phyloP scores from a whole-genome alignment of 2,888 invertebrate species.

The Papilio gigon region DNA sequence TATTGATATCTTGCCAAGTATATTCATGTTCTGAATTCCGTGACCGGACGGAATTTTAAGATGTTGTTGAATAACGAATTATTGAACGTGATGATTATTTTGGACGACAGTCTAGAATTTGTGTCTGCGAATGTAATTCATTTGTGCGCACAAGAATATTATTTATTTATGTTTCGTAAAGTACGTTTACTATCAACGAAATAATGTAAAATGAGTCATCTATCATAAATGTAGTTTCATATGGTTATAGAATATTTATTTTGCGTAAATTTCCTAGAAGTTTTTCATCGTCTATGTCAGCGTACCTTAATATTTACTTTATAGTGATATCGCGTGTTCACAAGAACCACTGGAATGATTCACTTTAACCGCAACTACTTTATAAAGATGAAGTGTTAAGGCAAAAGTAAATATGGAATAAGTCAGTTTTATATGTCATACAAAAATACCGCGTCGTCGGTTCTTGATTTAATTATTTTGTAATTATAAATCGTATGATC shows the following conservation, averaged over 20 bases:
- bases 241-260: not conserved
- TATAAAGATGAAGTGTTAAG: slow-evolving; percentile 43
- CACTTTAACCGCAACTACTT: slow-evolving; percentile 46
- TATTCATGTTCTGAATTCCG: slow-evolving; percentile 51
- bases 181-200: slow-evolving; percentile 6
- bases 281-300: slow-evolving; percentile 23
- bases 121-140: slow-evolving; percentile 32
- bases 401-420: slow-evolving; percentile 42
- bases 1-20: slow-evolving; percentile 66
- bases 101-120: slow-evolving; percentile 36
- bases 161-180: slow-evolving; percentile 30
- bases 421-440: not conserved
- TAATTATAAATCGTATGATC: slow-evolving; percentile 54
- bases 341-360: slow-evolving; percentile 57
- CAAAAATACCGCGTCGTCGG: slow-evolving; percentile 42
- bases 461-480: slow-evolving; percentile 47
- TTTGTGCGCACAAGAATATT: slow-evolving; percentile 18
- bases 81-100: slow-evolving; percentile 28
- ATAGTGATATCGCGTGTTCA: slow-evolving; percentile 56
- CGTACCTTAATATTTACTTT: slow-evolving; percentile 42
- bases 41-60: slow-evolving; percentile 52
- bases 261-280: slow-evolving; percentile 4
- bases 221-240: not conserved
- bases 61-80: slow-evolving; percentile 55
- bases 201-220: slow-evolving; percentile 16